phyloP scores from a whole-genome alignment of 1,140 invertebrate genomes.

The Anoplolepis gracilipes region DNA sequence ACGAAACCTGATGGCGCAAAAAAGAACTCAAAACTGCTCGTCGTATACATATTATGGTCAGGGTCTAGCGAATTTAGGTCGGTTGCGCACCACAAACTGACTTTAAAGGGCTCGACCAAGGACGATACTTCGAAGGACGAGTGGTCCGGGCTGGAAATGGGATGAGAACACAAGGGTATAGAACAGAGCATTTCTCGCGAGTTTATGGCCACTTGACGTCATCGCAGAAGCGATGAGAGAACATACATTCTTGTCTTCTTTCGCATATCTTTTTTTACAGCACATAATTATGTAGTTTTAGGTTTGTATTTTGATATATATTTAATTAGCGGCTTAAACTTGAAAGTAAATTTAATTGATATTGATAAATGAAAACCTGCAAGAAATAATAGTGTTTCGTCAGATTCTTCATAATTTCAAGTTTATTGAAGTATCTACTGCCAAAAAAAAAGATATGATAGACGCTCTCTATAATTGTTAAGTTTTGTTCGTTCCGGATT shows the following conservation, averaged over 20 bases:
- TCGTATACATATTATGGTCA: conserved; percentile 77
- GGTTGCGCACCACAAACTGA: background rate
- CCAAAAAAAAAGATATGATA: background rate
- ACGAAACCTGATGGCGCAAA: conserved; percentile 39
- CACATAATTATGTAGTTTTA: background rate
- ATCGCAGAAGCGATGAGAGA: conserved; percentile 32
- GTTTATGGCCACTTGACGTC: conserved; percentile 32
- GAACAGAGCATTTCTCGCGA: background rate
- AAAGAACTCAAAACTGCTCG: conserved; percentile 48
- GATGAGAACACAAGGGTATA: conserved; percentile 1
- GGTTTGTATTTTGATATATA: background rate
- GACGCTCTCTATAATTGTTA: background rate
- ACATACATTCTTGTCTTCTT: background rate
- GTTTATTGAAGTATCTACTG: background rate
- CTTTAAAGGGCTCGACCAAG: conserved; percentile 75
- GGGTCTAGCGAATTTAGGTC: conserved; percentile 73
- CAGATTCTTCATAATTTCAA: background rate
- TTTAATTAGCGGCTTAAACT: background rate
- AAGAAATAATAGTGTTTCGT: background rate
- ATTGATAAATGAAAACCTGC: background rate
- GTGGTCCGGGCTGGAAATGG: conserved; percentile 11
- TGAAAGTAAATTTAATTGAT: background rate
- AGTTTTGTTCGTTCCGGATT: background rate
- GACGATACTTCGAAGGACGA: conserved; percentile 66
- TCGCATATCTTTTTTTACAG: background rate